Evolutionary conservation across 2,797 vertebrate species (phyloP).

Genomic region (Lerista edwardsae): DNA sequence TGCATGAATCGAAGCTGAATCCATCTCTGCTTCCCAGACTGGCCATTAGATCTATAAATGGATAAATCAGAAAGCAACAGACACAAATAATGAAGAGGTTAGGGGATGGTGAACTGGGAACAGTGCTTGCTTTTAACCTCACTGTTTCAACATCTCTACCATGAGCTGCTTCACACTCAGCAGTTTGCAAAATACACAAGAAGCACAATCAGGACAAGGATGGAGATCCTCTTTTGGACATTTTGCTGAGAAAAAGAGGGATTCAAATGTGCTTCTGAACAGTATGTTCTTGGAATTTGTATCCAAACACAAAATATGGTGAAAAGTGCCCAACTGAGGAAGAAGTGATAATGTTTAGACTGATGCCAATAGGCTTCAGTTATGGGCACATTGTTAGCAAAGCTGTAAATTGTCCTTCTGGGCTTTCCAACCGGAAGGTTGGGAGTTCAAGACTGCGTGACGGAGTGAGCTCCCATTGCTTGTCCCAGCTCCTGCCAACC

Average conservation of each 20-base stretch:
- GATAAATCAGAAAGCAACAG: slow-evolving; percentile 52
- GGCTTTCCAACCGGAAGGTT: no score
- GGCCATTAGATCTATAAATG: slow-evolving; percentile 67
- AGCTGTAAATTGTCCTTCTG: background rate
- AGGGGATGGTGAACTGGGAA: no score
- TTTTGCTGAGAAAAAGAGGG: background rate
- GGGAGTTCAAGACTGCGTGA: no score
- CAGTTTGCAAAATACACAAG: background rate
- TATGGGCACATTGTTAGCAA: background rate
- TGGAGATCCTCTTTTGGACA: background rate
- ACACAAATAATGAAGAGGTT: background rate
- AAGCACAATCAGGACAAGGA: background rate
- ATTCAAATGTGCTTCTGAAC: background rate
- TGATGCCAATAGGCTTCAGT: background rate
- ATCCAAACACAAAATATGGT: background rate
- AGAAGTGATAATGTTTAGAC: accelerated
- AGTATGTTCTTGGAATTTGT: background rate
- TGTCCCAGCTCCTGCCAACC: no score
- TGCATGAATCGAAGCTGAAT: slow-evolving; percentile 87
- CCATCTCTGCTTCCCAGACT: slow-evolving; percentile 60
- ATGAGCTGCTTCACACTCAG: background rate
- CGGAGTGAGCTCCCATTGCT: no score
- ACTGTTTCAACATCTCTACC: background rate
- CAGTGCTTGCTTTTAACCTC: background rate
- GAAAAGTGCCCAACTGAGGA: background rate